A percentile compares a stretch with the other conserved stretches of the same genome.
These are phyloP conservation scores for Exephanes ischioxanthus DNA, from an alignment of 2,888 invertebrate genomes.

Conservation along the genomic window DNA sequence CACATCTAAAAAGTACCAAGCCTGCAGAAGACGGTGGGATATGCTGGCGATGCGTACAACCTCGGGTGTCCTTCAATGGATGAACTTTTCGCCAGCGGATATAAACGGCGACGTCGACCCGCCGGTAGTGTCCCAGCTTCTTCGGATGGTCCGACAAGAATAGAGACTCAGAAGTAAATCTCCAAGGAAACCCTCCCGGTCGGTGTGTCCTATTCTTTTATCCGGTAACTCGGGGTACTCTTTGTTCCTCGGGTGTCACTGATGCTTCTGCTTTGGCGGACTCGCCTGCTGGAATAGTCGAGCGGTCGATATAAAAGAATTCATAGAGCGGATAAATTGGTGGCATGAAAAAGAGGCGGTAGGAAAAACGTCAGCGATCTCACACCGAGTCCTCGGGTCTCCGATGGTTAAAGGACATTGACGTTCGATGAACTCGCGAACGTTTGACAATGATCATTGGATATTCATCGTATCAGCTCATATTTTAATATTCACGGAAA, in stretches of 20 bases:
- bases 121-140: conserved; percentile 42
- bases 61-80: background rate
- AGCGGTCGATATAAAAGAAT: conserved; percentile 49
- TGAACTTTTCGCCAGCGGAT: conserved; percentile 32
- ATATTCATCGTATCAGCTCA: background rate
- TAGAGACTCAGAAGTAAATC: conserved; percentile 62
- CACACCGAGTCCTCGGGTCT: background rate
- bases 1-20: conserved; percentile 40
- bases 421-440: background rate
- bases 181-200: conserved; percentile 11
- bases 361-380: background rate
- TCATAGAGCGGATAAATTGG: conserved; percentile 25
- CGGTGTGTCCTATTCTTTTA: conserved; percentile 36
- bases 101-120: conserved; percentile 42
- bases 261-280: conserved; percentile 21
- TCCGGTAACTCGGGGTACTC: conserved; percentile 23
- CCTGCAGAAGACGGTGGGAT: conserved; percentile 10
- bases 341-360: conserved; percentile 28
- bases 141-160: conserved; percentile 37
- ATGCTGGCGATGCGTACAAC: conserved; percentile 33
- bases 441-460: background rate
- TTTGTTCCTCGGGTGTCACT: conserved; percentile 53
- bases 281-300: conserved; percentile 6
- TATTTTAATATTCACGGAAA: background rate
- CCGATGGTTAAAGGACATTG: background rate